Conservation (phyloP, 2,888 invertebrate genomes). For the Cetonia aurata region DNA sequence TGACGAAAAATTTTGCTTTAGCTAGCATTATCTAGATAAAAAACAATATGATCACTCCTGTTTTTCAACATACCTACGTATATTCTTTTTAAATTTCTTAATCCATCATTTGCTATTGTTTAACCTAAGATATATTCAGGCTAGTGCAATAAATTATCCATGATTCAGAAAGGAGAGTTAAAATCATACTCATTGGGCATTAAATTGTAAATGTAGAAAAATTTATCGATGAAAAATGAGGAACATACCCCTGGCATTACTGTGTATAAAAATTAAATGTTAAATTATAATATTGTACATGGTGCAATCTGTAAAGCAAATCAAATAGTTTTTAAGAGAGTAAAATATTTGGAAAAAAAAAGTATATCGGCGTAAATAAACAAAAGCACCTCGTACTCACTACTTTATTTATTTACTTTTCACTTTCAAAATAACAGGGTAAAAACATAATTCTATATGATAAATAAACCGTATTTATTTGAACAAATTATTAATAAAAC, state of each 20-base stretch:
- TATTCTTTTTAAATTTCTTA: constrained; percentile 20
- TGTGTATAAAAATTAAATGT: constrained; percentile 64
- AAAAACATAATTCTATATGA: constrained; percentile 60
- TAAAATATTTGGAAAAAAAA: constrained; percentile 53
- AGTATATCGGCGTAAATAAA: constrained; percentile 36
- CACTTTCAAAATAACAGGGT: constrained; percentile 62
- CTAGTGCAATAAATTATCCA: constrained; percentile 54
- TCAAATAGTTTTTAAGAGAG: constrained; percentile 54
- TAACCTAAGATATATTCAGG: constrained; percentile 45
- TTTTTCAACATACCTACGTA: constrained; percentile 4
- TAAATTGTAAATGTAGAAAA: constrained; percentile 54
- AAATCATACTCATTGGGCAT: constrained; percentile 44
- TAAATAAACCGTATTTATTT: constrained; percentile 62
- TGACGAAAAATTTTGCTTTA: neutral
- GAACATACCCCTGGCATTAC: constrained; percentile 68
- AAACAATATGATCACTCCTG: constrained; percentile 10
- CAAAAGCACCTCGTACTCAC: constrained; percentile 62
- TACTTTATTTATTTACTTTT: constrained; percentile 51
- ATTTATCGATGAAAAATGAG: constrained; percentile 53
- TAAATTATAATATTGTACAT: constrained; percentile 63
- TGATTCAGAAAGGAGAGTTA: constrained; percentile 25
- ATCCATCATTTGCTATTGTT: neutral
- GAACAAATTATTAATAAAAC: constrained; percentile 51
- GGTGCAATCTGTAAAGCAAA: constrained; percentile 65
- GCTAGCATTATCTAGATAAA: neutral